Evolutionary conservation across 2,113 vertebrate genomes (phyloP), one percentile per base, ranked within the genome.

Genomic region (Romanogobio albipinnatus): DNA sequence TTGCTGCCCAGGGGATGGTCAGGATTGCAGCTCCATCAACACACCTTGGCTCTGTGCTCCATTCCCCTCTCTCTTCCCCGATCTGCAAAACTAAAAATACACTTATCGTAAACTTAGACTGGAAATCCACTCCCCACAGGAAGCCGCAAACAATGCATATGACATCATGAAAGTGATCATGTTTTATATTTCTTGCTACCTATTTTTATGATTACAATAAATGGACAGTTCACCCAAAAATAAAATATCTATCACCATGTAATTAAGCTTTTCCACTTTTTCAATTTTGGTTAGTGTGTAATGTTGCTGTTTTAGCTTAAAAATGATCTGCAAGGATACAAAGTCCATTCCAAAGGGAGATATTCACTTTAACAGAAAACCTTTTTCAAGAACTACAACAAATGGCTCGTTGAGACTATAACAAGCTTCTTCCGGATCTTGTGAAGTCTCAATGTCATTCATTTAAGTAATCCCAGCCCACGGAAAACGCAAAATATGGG

Each of bases 21-120:
- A 76, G 83, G 77, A 86, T 89, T 86, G 82, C 84, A 86, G 88
- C 83, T 90, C 88, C 59, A 79, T 89, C 85, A 85, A 87, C 87
- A 80, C 78, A 78, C 64, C 62, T 85, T 75, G 36, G 53, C 78
- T 71, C 56, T 85, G 84, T 56, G 59, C 81, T 78, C 73, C 82
- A 19, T 45, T 61, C 11, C 71, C 53, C 59, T 36, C 64, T 19
- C 43, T 61, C 29, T 85, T 39, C 33, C 47, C 84, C 36, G 39
- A 56, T 79, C 84, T 82, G 79, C 49, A 9, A 84, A 73, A 62
- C 86, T 83, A 87, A 84, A 85, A 89, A 84, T 84, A 88, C 59
- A 83, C 78, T 64, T 62, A 82, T 73, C 76, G 76, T 83, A 85
- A 90, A 80, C 84, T 77, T 64, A 86, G 86, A 83, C 77, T 81